Evolutionary conservation across 2,888 invertebrate genomes (phyloP).

Genomic region (Agriotes lineatus): DNA sequence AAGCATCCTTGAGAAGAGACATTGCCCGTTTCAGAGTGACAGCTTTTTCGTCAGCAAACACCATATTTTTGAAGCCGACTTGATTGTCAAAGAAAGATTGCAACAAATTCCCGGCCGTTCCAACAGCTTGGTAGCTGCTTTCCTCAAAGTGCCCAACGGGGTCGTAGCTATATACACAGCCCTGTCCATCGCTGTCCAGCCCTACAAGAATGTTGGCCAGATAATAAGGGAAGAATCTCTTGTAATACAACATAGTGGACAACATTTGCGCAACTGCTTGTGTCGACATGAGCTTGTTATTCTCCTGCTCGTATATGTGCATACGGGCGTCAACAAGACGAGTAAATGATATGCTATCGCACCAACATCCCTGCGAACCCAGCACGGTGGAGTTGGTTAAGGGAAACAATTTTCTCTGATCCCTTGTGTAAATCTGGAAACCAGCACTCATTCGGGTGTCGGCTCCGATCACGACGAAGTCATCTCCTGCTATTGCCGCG

Average conservation of each 20-base stretch:
- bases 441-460: slow-evolving; percentile 95
- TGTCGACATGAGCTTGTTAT: slow-evolving; percentile 92
- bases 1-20: slow-evolving; percentile 91
- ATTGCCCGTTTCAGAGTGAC: slow-evolving; percentile 86
- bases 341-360: slow-evolving; percentile 93
- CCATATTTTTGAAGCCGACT: slow-evolving; percentile 90
- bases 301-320: slow-evolving; percentile 95
- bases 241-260: slow-evolving; percentile 94
- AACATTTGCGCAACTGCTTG: slow-evolving; percentile 95
- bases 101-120: slow-evolving; percentile 89
- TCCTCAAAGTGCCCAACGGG: slow-evolving; percentile 96
- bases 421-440: slow-evolving; percentile 89
- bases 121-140: slow-evolving; percentile 87
- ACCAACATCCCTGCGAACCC: slow-evolving; percentile 97
- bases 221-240: slow-evolving; percentile 98
- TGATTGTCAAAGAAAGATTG: slow-evolving; percentile 98
- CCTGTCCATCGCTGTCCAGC: slow-evolving; percentile 91
- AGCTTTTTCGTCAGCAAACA: slow-evolving; percentile 73
- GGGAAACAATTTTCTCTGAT: slow-evolving; percentile 88
- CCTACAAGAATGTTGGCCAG: slow-evolving; percentile 95
- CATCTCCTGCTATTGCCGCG: slow-evolving; percentile 95
- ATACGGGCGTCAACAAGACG: slow-evolving; percentile 85
- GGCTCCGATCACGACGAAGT: slow-evolving; percentile 94
- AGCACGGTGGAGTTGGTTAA: slow-evolving; percentile 87
- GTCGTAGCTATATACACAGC: slow-evolving; percentile 96